phyloP scores from a whole-genome alignment of 2,888 invertebrate species.

The Helicoverpa assulta region DNA sequence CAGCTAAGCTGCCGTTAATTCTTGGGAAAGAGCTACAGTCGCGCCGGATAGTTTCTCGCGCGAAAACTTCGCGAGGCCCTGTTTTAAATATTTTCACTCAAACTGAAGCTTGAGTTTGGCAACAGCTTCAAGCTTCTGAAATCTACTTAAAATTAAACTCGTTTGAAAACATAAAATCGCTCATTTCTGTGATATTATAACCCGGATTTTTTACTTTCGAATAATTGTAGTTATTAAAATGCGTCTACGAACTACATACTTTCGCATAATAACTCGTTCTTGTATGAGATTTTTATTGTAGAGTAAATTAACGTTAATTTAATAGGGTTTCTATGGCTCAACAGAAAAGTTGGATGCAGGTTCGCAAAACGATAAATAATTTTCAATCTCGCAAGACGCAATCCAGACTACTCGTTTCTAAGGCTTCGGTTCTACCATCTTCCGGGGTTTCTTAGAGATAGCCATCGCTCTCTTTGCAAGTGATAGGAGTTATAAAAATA shows the following conservation, averaged over 20 bases:
- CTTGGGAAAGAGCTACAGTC: slow-evolving; percentile 37
- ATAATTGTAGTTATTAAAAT: neutral
- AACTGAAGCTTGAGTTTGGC: slow-evolving; percentile 34
- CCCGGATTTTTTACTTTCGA: neutral
- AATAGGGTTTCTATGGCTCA: no score
- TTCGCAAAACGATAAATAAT: slow-evolving; percentile 4
- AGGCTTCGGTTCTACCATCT: slow-evolving; percentile 28
- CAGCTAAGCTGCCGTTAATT: slow-evolving; percentile 44
- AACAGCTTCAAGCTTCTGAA: slow-evolving; percentile 39
- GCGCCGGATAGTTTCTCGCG: slow-evolving; percentile 26
- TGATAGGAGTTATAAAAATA: neutral
- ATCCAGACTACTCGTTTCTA: slow-evolving; percentile 8
- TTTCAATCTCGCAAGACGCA: slow-evolving; percentile 12
- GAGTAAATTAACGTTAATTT: no score
- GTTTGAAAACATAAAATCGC: slow-evolving; percentile 27
- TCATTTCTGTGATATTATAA: slow-evolving; percentile 1
- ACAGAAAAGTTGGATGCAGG: neutral
- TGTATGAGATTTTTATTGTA: neutral
- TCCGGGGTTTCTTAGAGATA: slow-evolving; percentile 24
- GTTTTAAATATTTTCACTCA: slow-evolving; percentile 51
- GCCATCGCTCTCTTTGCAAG: neutral
- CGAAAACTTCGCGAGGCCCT: slow-evolving; percentile 29
- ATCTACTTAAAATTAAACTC: slow-evolving; percentile 46
- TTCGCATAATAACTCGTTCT: no score
- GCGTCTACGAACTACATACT: neutral